Base-by-base conservation (phyloP, 2,113 vertebrate species). In the Bolborhynchus lineola region DNA sequence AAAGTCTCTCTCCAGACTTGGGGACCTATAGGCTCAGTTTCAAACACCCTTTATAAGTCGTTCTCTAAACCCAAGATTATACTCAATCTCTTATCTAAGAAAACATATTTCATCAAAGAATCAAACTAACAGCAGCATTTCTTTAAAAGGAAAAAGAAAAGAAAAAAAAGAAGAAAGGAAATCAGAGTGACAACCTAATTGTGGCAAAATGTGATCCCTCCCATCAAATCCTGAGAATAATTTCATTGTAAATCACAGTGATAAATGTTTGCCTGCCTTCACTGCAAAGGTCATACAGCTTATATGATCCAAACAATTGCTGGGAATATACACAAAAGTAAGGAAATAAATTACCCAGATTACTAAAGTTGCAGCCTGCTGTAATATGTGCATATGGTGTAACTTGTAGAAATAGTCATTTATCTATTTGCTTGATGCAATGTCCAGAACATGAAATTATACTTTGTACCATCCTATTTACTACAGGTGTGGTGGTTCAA, bases 391-490 rank as follows among this genome's bases (percentile, higher is more conserved):
- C 52, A 57, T 62, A 52, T 19, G 60, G 39, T n/a, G 29, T 9
- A 92, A 79, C 16, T 53, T 92, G 74, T 7, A 60, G 70, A 79
- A 91, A 93, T 86, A 65, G 1, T 81, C 18, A 77, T 83, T 92
- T 86, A 77, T 82, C 41, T 92, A 20, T 84, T 84, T 82, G 50
- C 46, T 85, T 94, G 82, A 91, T 74, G 53, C 35, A 76, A 44
- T 29, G 49, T 67, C 86, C 68, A 64, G 42, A 33, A 64, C 41
- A 82, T 60, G 39, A 78, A 86, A 94, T 86, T 42, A 55, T 60
- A 64, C 28, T 81, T 60, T 64, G n/a, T 23, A 77, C 67, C n/a
- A 31, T 52, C 62, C 91, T 96, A 90, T 81, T 88, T 92, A 91
- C 82, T 80, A 47, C 35, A 77, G 31, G 53, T 57, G 53, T 20